phyloP scores from a whole-genome alignment of 2,888 invertebrate genomes.

The Andrena hattorfiana region DNA sequence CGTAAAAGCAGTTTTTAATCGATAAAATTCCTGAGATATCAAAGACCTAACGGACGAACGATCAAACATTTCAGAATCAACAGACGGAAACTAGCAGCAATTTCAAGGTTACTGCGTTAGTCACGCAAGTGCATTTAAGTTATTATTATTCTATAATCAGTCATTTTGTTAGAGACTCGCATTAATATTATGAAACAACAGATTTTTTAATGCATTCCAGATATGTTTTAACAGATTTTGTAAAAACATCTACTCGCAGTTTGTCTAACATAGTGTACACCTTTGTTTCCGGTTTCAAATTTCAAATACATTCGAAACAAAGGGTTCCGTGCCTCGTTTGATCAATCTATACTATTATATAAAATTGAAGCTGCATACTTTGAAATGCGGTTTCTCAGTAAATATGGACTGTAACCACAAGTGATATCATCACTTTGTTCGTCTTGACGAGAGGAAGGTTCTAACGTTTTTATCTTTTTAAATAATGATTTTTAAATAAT shows the following conservation, averaged over 20 bases:
- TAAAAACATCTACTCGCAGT: neutral
- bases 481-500: too few species aligned
- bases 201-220: neutral
- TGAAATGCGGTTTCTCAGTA: too few species aligned
- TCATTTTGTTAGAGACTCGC: neutral
- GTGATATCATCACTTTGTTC: too few species aligned
- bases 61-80: neutral
- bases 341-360: too few species aligned
- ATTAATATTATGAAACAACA: neutral
- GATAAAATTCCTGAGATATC: neutral
- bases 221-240: neutral
- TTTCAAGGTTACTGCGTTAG: conserved; percentile 9
- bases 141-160: neutral
- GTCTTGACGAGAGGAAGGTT: too few species aligned
- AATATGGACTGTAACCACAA: too few species aligned
- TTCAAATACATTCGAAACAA: neutral
- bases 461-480: too few species aligned
- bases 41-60: neutral
- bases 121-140: neutral
- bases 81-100: neutral
- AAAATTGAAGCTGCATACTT: too few species aligned
- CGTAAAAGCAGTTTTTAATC: neutral
- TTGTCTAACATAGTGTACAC: neutral
- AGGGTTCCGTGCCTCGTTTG: neutral
- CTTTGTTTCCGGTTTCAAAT: neutral